Base-by-base conservation (phyloP, 2,888 invertebrate species). In the Cordilura impudica region DNA sequence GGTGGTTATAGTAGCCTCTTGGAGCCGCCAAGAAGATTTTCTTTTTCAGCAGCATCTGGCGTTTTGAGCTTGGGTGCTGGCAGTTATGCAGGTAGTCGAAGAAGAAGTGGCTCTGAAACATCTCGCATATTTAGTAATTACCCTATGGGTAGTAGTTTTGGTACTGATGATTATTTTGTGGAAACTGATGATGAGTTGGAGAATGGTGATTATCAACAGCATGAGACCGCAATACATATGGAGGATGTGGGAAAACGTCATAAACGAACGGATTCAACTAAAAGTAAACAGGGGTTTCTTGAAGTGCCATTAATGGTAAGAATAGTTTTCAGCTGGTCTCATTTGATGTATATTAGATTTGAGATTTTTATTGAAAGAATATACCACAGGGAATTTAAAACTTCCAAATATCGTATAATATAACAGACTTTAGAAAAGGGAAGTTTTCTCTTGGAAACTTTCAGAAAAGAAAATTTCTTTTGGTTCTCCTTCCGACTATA, bases 1-100 rank as follows among this genome's bases (percentile, higher is more conserved):
- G 93, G 92, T 14, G 95, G 94, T 73, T 95, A 95, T 82, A 94
- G 94, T 83, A 92, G 94, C 84, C 87, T 95, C 69, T 90, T 94
- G 82, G 94, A 94, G 72, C 93, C 95, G 26, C 92, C 93, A 16
- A 92, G 93, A 56, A 91, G 93, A n/a, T 92, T 92, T 82, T 91
- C 92, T 16, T 91, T 91, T 78, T 89, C 89, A 2, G 82, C 69
- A 84, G 90, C 83, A 6, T 82, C 82, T 53, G 86, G 86, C 23
- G 83, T 66, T n/a, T 56, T 77, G 12, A 81, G 82, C 49, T 54
- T 70, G 31, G 74, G 82, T 21, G 81, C 76, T 4, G 78, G 84
- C 29, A 87, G 91, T 78, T 92, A 91, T 76, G 92, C 90, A 86
- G 92, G 91, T 74, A 91, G 91, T 18, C 92, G 91, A 74, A 92